Base-by-base conservation (phyloP, 2,888 invertebrate genomes). In the Odontocerum albicorne region DNA sequence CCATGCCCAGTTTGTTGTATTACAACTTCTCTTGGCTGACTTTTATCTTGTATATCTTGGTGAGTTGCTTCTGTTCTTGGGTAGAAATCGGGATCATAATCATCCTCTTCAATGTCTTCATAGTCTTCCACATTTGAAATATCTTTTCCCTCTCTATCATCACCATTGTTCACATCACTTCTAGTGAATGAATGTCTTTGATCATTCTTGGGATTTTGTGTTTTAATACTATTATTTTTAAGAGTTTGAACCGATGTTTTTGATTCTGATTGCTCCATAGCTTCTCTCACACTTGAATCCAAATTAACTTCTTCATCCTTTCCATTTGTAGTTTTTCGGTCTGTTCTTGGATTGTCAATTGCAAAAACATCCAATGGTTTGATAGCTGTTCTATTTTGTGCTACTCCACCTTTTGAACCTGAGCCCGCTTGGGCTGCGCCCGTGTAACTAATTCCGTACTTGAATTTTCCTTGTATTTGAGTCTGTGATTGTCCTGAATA, bases 361-460 rank as follows among this genome's bases (percentile, higher is more conserved):
- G 42, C 52, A 33, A 61, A 45, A 21, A 63, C 22, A 43, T 58
- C 56, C 10, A 58, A 44, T 6, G 65, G 64, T 53, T 63, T 63
- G 6, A 65, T 59, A 49, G 63, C 63, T 44, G 66, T 66, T 39
- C 62, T 57, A 15, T 76, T 59, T 33, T 52, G 43, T 1, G 70
- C 70, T 2, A 73, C 71, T 63, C 72, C 80, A 66, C 83, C 82
- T 63, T 81, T 80, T 21, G 82, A 73, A 63, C 91, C 90, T 1
- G 90, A 87, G 16, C 89, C 88, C 4, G 92, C 85, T 69, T 92
- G 92, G 2, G 92, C 90, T 1, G 88, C 90, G 2, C 92, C 92
- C 27, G 81, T 86, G 63, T 88, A 89, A 6, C 85, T 83, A 31
- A 89, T 86, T 16, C 88, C 88, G 65, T 86, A 87, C 66, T 85